These are phyloP conservation scores for Aphidoletes aphidimyza DNA, from an alignment of 2,888 invertebrate genomes.

Conservation along the genomic window DNA sequence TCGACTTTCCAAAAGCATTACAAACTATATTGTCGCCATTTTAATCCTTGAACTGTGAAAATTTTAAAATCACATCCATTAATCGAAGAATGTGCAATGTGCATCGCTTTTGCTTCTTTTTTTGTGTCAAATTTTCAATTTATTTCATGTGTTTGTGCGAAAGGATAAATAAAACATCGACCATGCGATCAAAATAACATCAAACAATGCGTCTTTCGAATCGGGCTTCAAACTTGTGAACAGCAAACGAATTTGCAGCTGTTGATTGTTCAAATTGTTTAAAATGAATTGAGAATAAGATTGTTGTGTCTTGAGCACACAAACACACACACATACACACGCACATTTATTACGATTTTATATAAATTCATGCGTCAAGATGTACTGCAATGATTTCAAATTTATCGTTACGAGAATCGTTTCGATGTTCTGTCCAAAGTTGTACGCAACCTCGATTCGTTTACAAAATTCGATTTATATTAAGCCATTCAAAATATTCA, in stretches of 20 bases:
- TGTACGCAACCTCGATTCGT: no score
- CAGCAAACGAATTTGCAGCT: neutral
- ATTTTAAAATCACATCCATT: neutral
- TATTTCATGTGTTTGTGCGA: neutral
- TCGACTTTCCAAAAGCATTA: slow-evolving; percentile 13
- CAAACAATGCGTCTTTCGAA: neutral
- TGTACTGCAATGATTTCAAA: no score
- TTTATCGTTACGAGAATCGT: no score
- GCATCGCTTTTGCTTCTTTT: neutral
- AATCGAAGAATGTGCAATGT: neutral
- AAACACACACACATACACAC: no score
- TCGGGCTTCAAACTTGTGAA: neutral
- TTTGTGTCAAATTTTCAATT: neutral
- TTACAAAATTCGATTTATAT: neutral
- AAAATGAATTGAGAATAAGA: neutral
- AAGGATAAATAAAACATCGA: neutral
- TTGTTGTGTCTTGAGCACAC: neutral
- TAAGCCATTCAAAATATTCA: slow-evolving; percentile 4
- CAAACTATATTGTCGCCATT: neutral
- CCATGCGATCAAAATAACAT: neutral
- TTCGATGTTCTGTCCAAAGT: no score
- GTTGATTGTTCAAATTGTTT: slow-evolving; percentile 20
- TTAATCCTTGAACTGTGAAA: slow-evolving; percentile 36
- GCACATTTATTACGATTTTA: neutral
- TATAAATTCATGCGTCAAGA: neutral